Percentiles rank a stretch among this genome's conserved stretches.
These are phyloP conservation scores for Echeneis naucrates DNA, from an alignment of 2,797 vertebrate genomes.

Conservation along the genomic window DNA sequence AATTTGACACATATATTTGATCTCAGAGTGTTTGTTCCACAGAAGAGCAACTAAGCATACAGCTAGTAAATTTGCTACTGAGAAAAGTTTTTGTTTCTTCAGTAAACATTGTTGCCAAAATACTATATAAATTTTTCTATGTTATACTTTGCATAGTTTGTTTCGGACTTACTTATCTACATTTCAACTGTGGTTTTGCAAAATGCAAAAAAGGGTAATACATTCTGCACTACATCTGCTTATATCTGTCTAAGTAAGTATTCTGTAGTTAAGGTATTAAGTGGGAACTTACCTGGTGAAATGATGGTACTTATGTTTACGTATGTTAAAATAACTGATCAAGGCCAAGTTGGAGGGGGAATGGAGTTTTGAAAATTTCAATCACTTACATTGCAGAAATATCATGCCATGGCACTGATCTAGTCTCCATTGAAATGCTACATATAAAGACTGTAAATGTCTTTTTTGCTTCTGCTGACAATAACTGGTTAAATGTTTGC, in stretches of 20 bases:
- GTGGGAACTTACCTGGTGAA: conserved; percentile 40
- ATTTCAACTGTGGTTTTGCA: neutral
- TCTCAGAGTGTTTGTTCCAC: too few species aligned
- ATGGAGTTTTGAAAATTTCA: neutral
- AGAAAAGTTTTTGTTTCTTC: neutral
- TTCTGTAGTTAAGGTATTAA: neutral
- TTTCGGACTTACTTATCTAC: neutral
- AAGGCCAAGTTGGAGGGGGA: conserved; percentile 10
- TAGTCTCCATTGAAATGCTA: neutral
- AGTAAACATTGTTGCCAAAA: neutral
- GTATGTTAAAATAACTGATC: conserved; percentile 27
- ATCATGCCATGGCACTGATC: conserved; percentile 1
- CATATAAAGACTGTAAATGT: neutral
- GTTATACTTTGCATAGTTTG: neutral
- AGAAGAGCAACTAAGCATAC: neutral
- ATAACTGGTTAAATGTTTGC: neutral
- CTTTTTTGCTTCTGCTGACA: neutral
- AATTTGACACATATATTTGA: too few species aligned
- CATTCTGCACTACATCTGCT: neutral
- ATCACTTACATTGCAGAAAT: neutral
- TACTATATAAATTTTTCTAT: neutral
- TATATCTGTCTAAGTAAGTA: neutral
- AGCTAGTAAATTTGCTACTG: neutral
- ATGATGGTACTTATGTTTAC: conserved; percentile 30
- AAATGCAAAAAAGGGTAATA: neutral